Evolutionary conservation across 2,888 invertebrate genomes (phyloP).

Genomic region (Nesidiocoris tenuis): DNA sequence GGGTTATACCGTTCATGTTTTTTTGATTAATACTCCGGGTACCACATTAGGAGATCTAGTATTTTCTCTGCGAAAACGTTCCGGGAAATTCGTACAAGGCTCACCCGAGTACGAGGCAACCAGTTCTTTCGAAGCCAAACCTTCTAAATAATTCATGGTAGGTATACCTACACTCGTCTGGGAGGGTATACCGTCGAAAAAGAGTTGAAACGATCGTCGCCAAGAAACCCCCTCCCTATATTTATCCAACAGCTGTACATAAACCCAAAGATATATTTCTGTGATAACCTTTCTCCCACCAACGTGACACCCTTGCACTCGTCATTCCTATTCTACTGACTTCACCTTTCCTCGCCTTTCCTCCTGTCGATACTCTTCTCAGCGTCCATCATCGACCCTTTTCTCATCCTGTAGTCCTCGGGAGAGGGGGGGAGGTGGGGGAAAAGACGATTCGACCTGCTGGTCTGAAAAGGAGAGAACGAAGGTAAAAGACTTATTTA

Average conservation of each 20-base stretch:
- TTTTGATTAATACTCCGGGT: no score
- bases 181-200: background rate
- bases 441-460: background rate
- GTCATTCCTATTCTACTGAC: background rate
- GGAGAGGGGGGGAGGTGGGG: background rate
- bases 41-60: no score
- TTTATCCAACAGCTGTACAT: background rate
- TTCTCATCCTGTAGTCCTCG: no score
- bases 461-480: background rate
- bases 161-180: background rate
- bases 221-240: background rate
- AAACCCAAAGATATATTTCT: background rate
- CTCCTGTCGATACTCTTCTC: background rate
- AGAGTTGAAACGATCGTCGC: background rate
- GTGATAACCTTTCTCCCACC: background rate
- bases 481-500: conserved; percentile 6
- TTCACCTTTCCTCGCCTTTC: background rate
- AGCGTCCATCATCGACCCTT: background rate
- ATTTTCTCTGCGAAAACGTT: background rate
- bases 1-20: no score
- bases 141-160: background rate
- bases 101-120: background rate
- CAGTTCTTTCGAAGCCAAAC: background rate
- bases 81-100: background rate
- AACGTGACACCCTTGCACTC: background rate